Base-by-base conservation (phyloP, 2,888 invertebrate species). In the Drosophila crucigera region DNA sequence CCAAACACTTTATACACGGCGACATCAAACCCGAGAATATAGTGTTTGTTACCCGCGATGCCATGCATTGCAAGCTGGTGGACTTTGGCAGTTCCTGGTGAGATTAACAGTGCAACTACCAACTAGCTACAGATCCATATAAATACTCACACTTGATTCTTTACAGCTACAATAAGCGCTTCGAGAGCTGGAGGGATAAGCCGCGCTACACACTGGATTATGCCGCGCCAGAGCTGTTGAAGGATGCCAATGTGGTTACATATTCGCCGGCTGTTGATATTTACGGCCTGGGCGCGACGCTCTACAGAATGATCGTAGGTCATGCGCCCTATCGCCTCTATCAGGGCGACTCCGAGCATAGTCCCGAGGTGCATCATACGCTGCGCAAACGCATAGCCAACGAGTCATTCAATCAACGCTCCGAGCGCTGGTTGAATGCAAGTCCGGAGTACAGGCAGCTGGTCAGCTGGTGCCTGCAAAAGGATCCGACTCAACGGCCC, bases 191-290 rank as follows among this genome's bases (percentile, higher is more conserved):
- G 93, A 72, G 80, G 43, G 92, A 91, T 67, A 83, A 98, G 0
- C 99, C 99, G 0, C 99, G 99, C 92, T 99, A 97, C 93, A 99
- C 99, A 65, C 94, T 91, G 11, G 93, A 93, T 87, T 99, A 99
- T 94, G 99, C 98, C 0, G 98, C 99, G 0, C 99, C 99, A 0
- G 99, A 99, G 93, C 97, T 99, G 16, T 94, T 99, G 31, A 78
- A 90, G 75, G 85, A 94, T 30, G 82, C 91, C 28, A 91, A 92
- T 64, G 78, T 81, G 50, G 92, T 87, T 28, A 86, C 69, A 4
- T 99, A 99, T 94, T 97, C 98, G 78, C 97, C 98, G 92, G 96
- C 97, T 90, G 98, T 98, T 94, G 99, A 99, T 94, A 94, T 99
- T 70, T 99, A 99, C 98, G 98, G 98, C 82, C 94, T 99, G 0